Conservation (phyloP, 2,888 invertebrate species). For the Cataglyphis rosenhaueri region DNA sequence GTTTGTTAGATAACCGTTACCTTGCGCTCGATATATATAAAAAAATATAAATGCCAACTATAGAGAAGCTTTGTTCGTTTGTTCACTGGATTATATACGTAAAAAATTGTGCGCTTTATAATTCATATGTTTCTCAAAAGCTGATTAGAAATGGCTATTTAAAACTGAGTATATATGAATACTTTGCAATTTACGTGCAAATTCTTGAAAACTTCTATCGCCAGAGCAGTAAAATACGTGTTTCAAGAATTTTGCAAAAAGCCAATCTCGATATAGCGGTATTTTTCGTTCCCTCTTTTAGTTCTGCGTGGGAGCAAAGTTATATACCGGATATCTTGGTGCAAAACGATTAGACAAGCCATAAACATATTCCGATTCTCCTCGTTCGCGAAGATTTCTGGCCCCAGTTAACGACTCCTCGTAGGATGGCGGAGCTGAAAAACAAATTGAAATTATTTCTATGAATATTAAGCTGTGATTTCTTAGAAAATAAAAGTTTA, state of each 20-base stretch:
- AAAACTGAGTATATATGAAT: neutral
- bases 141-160: neutral
- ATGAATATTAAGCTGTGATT: neutral
- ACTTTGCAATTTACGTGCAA: neutral
- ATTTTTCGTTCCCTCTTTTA: slow-evolving; percentile 36
- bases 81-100: neutral
- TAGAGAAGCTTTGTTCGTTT: neutral
- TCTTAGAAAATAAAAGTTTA: neutral
- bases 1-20: neutral
- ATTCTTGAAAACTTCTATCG: neutral
- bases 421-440: slow-evolving; percentile 89
- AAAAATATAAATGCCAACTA: slow-evolving; percentile 26
- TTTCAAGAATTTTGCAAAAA: neutral
- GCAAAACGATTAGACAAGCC: slow-evolving; percentile 80
- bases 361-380: slow-evolving; percentile 87
- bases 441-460: slow-evolving; percentile 50
- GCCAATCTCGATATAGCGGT: neutral
- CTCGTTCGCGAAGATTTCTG: slow-evolving; percentile 88
- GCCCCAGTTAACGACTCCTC: slow-evolving; percentile 88
- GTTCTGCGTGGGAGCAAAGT: slow-evolving; percentile 74
- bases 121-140: neutral
- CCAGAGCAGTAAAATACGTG: neutral
- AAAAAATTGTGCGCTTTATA: neutral
- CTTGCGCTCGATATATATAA: neutral
- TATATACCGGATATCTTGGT: slow-evolving; percentile 84